Evolutionary conservation across 2,888 invertebrate genomes (phyloP), one percentile per base, ranked within the genome.

Genomic region (Cantharis nigra): DNA sequence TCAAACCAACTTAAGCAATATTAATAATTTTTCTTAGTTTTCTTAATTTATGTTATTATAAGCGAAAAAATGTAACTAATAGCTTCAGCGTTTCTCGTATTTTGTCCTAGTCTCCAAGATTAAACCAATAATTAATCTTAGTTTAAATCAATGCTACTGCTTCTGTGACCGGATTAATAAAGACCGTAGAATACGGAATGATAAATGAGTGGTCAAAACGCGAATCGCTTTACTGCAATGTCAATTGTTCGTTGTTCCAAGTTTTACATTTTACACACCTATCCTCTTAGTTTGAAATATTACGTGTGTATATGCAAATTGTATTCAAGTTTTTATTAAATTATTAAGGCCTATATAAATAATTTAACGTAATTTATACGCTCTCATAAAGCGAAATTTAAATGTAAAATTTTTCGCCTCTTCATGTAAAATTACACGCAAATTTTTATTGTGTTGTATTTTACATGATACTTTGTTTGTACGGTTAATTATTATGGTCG

Each of bases 111-210:
- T 49, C 49, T n/a, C 49, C 49, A 49, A 49, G 49, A 49, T 49
- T 49, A 49, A 49, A 49, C 72, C 71, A 70, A 78, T 76, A 78
- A 78, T 78, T 78, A 78, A 78, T 78, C 78, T 78, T 76, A 76
- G 76, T 78, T 78, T 78, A 74, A 78, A 78, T 78, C 78, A 76
- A 78, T 78, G 74, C 71, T 74, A 69, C 28, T 33, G 74, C 65
- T 49, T n/a, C 49, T 49, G 49, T 49, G 78, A 76, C 71, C 76
- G 73, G 78, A 78, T 78, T 78, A 78, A 78, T 76, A 78, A 78
- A 76, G 78, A 76, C 69, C 78, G 70, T 74, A 30, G 65, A 74
- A 78, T 76, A 81, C 78, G 77, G 79, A 70, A 80, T 81, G 80
- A 81, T 79, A 81, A 81, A 81, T 76, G 78, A 74, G 78, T 72